A percentile compares a stretch with the other conserved stretches of the same genome.
These are phyloP conservation scores for Agrotis clavis DNA, from an alignment of 2,888 invertebrate species.

Conservation along the genomic window DNA sequence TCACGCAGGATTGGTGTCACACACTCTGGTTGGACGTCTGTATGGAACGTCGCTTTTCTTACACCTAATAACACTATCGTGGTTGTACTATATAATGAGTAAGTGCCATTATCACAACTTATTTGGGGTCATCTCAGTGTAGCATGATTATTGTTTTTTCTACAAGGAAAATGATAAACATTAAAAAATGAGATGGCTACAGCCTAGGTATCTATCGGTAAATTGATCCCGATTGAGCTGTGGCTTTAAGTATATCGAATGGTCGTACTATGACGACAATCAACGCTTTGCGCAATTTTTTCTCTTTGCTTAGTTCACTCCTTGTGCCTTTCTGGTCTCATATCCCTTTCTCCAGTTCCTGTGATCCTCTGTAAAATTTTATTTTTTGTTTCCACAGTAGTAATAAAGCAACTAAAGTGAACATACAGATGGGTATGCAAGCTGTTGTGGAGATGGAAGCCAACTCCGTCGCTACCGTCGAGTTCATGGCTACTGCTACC, in stretches of 20 bases:
- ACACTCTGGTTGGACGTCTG: neutral
- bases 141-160: too few relatives aligned
- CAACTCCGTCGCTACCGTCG: conserved; percentile 55
- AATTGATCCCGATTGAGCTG: too few relatives aligned
- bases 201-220: too few relatives aligned
- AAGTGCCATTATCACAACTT: conserved; percentile 58
- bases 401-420: conserved; percentile 61
- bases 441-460: conserved; percentile 50
- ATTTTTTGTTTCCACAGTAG: conserved; percentile 50
- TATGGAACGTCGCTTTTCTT: conserved; percentile 67
- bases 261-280: too few relatives aligned
- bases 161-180: neutral
- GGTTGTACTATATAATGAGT: conserved; percentile 82
- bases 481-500: conserved; percentile 26
- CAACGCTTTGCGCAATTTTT: too few relatives aligned
- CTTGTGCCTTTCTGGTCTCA: too few relatives aligned
- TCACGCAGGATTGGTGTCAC: conserved; percentile 39
- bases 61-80: conserved; percentile 79
- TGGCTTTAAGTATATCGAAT: too few relatives aligned
- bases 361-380: neutral
- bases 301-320: too few relatives aligned
- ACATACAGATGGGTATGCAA: conserved; percentile 44
- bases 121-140: too few relatives aligned
- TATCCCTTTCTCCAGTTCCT: neutral
- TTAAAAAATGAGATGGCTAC: too few relatives aligned